Base-by-base conservation (phyloP, 2,888 invertebrate genomes). In the Crepidodera aurea region DNA sequence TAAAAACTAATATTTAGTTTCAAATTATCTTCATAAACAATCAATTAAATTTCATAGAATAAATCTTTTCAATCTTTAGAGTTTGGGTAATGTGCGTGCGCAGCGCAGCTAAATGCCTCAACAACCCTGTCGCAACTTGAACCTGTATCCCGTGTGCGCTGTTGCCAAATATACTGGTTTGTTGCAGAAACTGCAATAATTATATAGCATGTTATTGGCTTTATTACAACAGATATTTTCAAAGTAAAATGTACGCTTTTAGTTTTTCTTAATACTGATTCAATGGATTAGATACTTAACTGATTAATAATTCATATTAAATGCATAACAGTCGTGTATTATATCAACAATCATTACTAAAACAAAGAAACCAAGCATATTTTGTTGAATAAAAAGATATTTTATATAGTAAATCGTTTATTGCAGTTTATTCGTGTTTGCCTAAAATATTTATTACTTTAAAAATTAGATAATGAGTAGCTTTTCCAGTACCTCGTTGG, bases 121-220 rank as follows among this genome's bases (percentile, higher is more conserved):
- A 69, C 73, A 68, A 73, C 73, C 73, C 73, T 73, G 75, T 73
- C 74, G 75, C 74, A 75, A 72, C 72, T 72, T 71, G 67, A 72
- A 69, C 69, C 57, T 57, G 57, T 57, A 57, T 57, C 70, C 65
- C 51, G 42, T 44, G 58, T 40, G 48, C 57, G 2, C 1, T 16
- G 25, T 57, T 48, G 57, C 39, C 57, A 48, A 7, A 39, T 48
- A 3, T 10, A 34, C n/a, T 22, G 15, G 12, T 50, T 42, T 46
- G 13, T 22, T 37, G 18, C 18, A 5, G 6, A 19, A 34, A 32
- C 25, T 19, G 16, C 44, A 19, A 22, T 7, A n/a, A 16, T 2
- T 51, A 7, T n/a, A n/a, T n/a, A n/a, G n/a, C n/a, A n/a, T n/a
- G n/a, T 27, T n/a, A 16, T 10, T 16, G n/a, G 32, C 8, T 12